Evolutionary conservation across 2,888 invertebrate species (phyloP).

Genomic region (Polyommatus iphigenia): DNA sequence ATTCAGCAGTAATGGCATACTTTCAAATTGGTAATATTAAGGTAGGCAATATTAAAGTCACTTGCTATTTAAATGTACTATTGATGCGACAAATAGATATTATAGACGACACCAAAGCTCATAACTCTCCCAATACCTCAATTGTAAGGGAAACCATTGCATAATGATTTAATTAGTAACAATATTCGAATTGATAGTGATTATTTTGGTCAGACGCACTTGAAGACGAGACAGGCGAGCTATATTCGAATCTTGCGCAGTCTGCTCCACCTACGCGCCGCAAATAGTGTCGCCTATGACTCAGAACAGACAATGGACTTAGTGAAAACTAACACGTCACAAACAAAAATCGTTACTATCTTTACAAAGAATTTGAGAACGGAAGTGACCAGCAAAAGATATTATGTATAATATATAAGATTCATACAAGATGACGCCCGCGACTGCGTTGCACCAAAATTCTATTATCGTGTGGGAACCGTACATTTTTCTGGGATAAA

Average conservation of each 20-base stretch:
- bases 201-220: constrained; percentile 13
- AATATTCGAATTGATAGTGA: neutral
- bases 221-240: neutral
- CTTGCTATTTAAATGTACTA: too few species aligned
- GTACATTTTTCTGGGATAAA: too few species aligned
- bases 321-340: neutral
- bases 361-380: neutral
- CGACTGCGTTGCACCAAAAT: too few species aligned
- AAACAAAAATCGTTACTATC: neutral
- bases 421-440: too few species aligned
- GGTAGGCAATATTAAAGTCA: too few species aligned
- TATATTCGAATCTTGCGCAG: constrained; percentile 25
- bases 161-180: neutral
- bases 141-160: neutral
- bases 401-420: too few species aligned
- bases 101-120: too few species aligned
- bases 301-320: constrained; percentile 16
- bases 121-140: too few species aligned
- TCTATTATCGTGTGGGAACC: too few species aligned
- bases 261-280: neutral
- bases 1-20: too few species aligned
- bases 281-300: constrained; percentile 14
- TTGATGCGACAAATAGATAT: too few species aligned
- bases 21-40: too few species aligned
- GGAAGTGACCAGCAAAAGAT: neutral